Evolutionary conservation across 2,113 vertebrate species (phyloP).

Genomic region (Caloenas nicobarica): DNA sequence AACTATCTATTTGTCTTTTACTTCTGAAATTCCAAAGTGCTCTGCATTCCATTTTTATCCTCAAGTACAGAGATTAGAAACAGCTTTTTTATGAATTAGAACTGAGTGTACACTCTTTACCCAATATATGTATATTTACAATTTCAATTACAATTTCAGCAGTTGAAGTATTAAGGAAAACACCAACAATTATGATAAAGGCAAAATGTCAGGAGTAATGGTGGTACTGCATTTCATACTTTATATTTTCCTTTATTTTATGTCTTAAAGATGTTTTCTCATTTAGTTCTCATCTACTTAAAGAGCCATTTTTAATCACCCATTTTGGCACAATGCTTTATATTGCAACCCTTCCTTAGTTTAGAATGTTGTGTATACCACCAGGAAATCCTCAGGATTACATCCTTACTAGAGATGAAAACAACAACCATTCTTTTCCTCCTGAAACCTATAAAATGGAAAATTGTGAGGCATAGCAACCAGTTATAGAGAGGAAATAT

Average conservation of each 20-base stretch:
- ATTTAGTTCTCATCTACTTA: neutral
- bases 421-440: neutral
- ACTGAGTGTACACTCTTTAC: neutral
- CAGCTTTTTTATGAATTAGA: neutral
- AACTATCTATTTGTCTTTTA: neutral
- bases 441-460: neutral
- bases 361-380: neutral
- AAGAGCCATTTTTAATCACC: neutral
- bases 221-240: neutral
- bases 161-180: neutral
- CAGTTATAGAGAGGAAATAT: neutral
- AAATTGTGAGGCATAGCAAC: neutral
- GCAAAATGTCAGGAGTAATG: neutral
- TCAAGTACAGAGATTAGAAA: neutral
- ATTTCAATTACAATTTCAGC: neutral
- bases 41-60: neutral
- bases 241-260: neutral
- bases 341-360: neutral
- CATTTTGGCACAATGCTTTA: neutral
- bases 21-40: neutral
- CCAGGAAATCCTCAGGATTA: neutral
- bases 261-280: neutral
- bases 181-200: neutral
- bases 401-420: neutral
- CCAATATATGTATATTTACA: neutral